Evolutionary conservation across 1,140 invertebrate genomes (phyloP).

Genomic region (Brachionus calyciflorus): DNA sequence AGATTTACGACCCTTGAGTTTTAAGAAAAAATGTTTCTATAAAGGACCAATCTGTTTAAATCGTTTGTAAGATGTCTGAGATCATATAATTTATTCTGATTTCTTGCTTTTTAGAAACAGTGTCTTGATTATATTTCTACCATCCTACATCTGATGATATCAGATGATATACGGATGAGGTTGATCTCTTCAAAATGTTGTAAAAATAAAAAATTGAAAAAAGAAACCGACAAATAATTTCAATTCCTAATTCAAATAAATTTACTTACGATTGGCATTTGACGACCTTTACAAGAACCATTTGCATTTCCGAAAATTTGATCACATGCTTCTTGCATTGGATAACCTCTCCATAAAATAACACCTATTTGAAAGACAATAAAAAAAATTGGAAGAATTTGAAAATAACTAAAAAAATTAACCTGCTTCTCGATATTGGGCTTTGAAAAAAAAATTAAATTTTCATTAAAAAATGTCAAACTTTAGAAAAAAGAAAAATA

Average conservation of each 20-base stretch:
- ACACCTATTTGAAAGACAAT: conserved; percentile 61
- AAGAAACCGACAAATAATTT: no score
- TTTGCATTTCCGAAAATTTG: conserved; percentile 91
- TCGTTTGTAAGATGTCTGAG: no score
- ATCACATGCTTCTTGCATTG: conserved; percentile 81
- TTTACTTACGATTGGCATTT: conserved; percentile 77
- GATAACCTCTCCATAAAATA: conserved; percentile 82
- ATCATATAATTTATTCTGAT: no score
- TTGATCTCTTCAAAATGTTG: no score
- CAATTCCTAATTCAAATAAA: not conserved
- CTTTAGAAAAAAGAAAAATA: not conserved
- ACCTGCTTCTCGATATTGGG: conserved; percentile 53
- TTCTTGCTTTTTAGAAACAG: no score
- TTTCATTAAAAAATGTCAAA: not conserved
- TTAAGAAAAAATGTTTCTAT: no score
- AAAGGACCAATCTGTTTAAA: no score
- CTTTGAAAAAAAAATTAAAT: conserved; percentile 57
- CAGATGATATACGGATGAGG: no score
- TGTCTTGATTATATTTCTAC: no score
- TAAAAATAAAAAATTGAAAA: no score
- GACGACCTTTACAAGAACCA: conserved; percentile 83
- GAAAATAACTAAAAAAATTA: not conserved
- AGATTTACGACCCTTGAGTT: no score
- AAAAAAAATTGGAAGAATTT: not conserved
- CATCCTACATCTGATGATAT: no score